Evolutionary conservation across 2,113 vertebrate species (phyloP).

Genomic region (Rhinogobius similis): DNA sequence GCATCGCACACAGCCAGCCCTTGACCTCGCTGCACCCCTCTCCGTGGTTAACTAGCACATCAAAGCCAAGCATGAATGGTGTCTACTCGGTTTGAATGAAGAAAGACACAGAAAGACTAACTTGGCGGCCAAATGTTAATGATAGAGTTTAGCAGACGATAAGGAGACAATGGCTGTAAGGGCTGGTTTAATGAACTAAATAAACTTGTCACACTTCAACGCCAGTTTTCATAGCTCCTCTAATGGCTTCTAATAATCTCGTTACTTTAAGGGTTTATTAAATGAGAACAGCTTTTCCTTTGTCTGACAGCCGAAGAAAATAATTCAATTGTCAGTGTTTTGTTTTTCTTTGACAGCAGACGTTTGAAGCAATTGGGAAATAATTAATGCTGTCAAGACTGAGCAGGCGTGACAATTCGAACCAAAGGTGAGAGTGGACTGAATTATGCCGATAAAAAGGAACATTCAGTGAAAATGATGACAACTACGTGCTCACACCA

Average conservation of each 20-base stretch:
- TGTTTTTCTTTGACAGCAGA: background rate
- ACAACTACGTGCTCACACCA: background rate
- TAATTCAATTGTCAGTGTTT: background rate
- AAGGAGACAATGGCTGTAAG: background rate
- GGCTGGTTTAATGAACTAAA: background rate
- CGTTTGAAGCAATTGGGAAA: background rate
- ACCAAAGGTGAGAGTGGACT: background rate
- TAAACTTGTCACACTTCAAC: background rate
- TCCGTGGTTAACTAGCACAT: conserved; percentile 27
- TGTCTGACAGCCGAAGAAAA: too few species aligned
- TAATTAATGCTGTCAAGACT: background rate
- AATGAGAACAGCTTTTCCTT: background rate
- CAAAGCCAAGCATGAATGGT: background rate
- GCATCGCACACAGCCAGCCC: conserved; percentile 24
- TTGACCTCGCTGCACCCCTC: conserved; percentile 39
- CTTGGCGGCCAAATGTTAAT: background rate
- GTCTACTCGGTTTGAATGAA: conserved; percentile 7
- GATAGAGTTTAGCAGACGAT: background rate
- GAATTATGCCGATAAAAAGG: background rate
- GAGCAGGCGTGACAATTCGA: background rate
- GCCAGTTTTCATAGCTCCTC: background rate
- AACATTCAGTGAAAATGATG: too few species aligned
- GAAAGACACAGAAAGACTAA: background rate
- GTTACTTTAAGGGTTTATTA: background rate
- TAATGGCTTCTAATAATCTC: background rate